Evolutionary conservation across 2,888 invertebrate species (phyloP), one percentile per base, ranked within the genome.

Genomic region (Lasioglossum oenotherae): DNA sequence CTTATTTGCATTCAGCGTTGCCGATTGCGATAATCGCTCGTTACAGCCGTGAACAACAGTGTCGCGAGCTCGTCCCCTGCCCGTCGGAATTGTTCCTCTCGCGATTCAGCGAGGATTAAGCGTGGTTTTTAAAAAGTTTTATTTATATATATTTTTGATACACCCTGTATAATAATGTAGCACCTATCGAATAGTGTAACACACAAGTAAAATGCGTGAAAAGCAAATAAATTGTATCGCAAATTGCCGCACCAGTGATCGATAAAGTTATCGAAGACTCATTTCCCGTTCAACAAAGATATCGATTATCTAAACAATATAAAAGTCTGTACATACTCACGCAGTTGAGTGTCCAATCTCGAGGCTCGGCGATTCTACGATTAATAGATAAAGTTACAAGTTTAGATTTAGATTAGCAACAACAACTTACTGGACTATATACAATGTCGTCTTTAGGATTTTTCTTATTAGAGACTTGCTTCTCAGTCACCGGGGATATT

Each of bases 1-100:
- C 78, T 85, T 49, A 85, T 87, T 87, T 87, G 82, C 87, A 88
- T 88, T 88, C 84, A 67, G 19, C 82, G 87, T 81, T 83, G 84
- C 74, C 86, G 81, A 57, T 53, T 67, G 71, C 57, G 64, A 67
- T 67, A 67, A 67, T 67, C 67, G 80, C 80, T 80, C 84, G 78
- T 87, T 83, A 84, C 78, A 80, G 79, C 77, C 67, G 67, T 35
- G 67, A 67, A 67, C 35, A 67, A 67, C 67, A 67, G 31, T 67
- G 67, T 67, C 67, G 31, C 67, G 67, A 31, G 67, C 16, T n/a
- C 27, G 67, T 35, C 35, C 2, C 6, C 16, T 60, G 27, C 14
- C 14, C 27, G 1, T 14, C 27, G 27, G 67, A 35, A 31, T 19
- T 67, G 31, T 35, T 8, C 67, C 2, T 6, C 35, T 35, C 67